Conservation (phyloP, 1,140 invertebrate genomes). For the Euwallacea similis region DNA sequence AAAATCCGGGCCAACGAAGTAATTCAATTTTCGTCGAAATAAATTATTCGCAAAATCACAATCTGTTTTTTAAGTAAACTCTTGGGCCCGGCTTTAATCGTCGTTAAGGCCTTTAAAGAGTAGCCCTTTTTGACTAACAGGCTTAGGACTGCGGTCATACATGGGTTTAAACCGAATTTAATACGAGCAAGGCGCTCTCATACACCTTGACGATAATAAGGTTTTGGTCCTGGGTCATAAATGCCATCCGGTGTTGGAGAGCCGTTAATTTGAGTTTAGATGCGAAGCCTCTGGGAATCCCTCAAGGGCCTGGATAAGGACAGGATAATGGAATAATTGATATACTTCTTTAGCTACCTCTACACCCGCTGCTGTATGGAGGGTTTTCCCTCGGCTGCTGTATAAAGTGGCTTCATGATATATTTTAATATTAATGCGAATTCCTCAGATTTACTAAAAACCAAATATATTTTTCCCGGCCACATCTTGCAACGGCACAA, state of each 20-base stretch:
- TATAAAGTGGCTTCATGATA: too few relatives aligned
- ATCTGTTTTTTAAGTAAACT: conserved; percentile 14
- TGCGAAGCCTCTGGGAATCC: background rate
- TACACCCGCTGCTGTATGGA: too few relatives aligned
- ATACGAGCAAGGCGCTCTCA: background rate
- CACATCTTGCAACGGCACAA: too few relatives aligned
- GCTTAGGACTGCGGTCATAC: background rate
- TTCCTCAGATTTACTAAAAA: too few relatives aligned
- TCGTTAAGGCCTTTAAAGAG: conserved; percentile 3
- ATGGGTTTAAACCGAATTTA: conserved; percentile 10
- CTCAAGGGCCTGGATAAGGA: background rate
- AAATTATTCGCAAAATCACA: conserved; percentile 14
- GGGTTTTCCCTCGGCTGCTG: too few relatives aligned
- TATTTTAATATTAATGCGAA: too few relatives aligned
- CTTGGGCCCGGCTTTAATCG: conserved; percentile 8
- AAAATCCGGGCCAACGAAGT: background rate
- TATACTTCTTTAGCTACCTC: background rate
- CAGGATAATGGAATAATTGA: conserved; percentile 1
- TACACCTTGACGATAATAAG: conserved; percentile 12
- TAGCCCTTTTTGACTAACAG: background rate
- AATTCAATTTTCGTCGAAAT: conserved; percentile 10
- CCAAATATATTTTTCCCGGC: too few relatives aligned
- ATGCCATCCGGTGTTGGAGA: background rate
- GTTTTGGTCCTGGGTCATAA: background rate
- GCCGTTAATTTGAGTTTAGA: conserved; percentile 2